phyloP scores from a whole-genome alignment of 2,888 invertebrate species.

The Sarcophaga subvicina region DNA sequence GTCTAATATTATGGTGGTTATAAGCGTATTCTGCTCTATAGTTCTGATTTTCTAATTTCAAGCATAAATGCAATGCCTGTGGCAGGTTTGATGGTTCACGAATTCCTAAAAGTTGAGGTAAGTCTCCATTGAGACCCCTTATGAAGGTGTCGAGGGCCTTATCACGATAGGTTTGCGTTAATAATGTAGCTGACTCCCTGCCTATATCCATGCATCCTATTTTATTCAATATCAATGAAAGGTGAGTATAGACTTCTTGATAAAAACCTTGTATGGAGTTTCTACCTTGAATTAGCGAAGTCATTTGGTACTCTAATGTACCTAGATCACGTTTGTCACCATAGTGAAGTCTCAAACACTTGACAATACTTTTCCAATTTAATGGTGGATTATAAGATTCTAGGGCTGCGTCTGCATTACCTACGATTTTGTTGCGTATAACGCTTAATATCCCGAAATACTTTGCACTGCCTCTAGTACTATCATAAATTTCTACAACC shows the following conservation, averaged over 20 bases:
- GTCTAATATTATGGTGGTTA: not conserved
- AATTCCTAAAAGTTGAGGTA: not conserved
- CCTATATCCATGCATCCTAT: not conserved
- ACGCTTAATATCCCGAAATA: not conserved
- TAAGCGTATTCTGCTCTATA: constrained; percentile 15
- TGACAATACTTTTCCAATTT: not conserved
- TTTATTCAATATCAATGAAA: too few species aligned
- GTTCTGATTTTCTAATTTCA: constrained; percentile 11
- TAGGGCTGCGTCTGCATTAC: not conserved
- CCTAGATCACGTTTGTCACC: not conserved
- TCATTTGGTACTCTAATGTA: not conserved
- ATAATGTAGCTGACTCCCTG: not conserved
- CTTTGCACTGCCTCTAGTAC: not conserved
- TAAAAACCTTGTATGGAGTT: too few species aligned
- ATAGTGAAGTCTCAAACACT: not conserved
- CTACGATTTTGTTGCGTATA: not conserved
- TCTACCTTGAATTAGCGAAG: too few species aligned
- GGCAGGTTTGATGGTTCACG: constrained; percentile 21
- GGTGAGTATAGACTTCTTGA: too few species aligned
- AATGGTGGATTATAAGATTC: not conserved
- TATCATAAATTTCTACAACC: not conserved
- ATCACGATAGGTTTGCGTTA: too few species aligned
- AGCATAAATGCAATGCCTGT: constrained; percentile 1
- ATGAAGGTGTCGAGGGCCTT: too few species aligned
- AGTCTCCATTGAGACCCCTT: not conserved